These are phyloP conservation scores for zebrafish (Danio rerio) DNA, from an alignment of 2,113 vertebrate species.

Conservation along the genomic window DNA sequence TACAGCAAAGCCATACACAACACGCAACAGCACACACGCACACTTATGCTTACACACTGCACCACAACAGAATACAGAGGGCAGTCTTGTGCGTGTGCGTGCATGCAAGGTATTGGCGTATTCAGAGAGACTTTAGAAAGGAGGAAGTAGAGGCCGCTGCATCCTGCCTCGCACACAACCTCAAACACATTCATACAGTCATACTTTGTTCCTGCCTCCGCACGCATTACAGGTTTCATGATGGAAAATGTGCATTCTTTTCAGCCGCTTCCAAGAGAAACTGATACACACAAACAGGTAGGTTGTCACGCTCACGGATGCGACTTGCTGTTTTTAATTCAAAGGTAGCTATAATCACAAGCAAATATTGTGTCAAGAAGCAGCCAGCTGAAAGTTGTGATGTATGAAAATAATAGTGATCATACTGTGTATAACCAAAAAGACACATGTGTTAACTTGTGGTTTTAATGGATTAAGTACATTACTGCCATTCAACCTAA, in stretches of 20 bases:
- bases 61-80: slow-evolving; percentile 30
- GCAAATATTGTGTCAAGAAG: not conserved
- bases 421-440: no score
- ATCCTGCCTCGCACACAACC: slow-evolving; percentile 32
- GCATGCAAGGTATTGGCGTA: slow-evolving; percentile 29
- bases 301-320: not conserved
- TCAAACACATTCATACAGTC: slow-evolving; percentile 34
- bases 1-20: slow-evolving; percentile 69
- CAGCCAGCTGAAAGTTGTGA: not conserved
- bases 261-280: not conserved
- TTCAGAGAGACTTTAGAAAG: not conserved
- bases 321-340: not conserved
- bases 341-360: not conserved
- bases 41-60: slow-evolving; percentile 26
- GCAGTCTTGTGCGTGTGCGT: slow-evolving; percentile 20
- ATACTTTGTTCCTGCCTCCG: slow-evolving; percentile 17
- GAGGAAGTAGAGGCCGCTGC: slow-evolving; percentile 26
- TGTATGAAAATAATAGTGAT: not conserved
- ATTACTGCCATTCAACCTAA: no score
- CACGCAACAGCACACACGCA: slow-evolving; percentile 38
- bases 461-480: no score
- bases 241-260: slow-evolving; percentile 24
- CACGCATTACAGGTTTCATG: slow-evolving; percentile 13
- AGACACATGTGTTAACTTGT: no score
- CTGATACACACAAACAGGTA: slow-evolving; percentile 12